Percentiles rank a stretch among this genome's conserved stretches.
Evolutionary conservation across 2,113 vertebrate species (phyloP).

Genomic region (Pygoscelis antarcticus): DNA sequence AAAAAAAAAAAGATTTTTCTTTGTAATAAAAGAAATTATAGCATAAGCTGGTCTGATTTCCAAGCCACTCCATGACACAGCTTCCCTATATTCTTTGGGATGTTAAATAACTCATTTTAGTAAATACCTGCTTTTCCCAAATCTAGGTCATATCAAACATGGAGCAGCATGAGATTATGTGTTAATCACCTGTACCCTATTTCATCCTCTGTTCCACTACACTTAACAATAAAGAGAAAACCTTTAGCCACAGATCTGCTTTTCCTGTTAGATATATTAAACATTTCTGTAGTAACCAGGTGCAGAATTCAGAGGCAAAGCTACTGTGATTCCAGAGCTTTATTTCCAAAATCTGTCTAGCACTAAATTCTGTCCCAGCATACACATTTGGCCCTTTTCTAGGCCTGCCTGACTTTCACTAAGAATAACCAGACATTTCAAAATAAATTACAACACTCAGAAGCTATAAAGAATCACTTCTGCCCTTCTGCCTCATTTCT

Average conservation of each 20-base stretch:
- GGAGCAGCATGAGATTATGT: not conserved
- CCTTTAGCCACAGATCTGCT: not conserved
- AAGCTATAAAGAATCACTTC: not conserved
- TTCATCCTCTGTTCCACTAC: not conserved
- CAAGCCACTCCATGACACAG: not conserved
- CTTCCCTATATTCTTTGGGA: not conserved
- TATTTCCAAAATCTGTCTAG: not conserved
- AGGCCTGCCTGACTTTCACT: not conserved
- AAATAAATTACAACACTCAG: not conserved
- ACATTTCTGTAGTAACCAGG: not conserved
- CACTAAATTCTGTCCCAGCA: not conserved
- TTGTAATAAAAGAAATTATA: not conserved
- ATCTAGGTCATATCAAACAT: not conserved
- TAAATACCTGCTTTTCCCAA: not conserved
- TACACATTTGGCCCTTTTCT: not conserved
- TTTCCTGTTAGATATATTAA: not conserved
- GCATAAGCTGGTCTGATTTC: not conserved
- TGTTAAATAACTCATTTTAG: not conserved
- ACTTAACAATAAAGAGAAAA: not conserved
- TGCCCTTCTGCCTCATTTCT: not conserved
- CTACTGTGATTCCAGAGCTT: not conserved
- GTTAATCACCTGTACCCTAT: not conserved
- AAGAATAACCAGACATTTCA: not conserved
- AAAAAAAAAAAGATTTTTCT: not conserved
- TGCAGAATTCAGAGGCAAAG: not conserved